These are phyloP conservation scores for Speoplatyrhinus poulsoni DNA, from an alignment of 2,113 vertebrate genomes.

Conservation along the genomic window DNA sequence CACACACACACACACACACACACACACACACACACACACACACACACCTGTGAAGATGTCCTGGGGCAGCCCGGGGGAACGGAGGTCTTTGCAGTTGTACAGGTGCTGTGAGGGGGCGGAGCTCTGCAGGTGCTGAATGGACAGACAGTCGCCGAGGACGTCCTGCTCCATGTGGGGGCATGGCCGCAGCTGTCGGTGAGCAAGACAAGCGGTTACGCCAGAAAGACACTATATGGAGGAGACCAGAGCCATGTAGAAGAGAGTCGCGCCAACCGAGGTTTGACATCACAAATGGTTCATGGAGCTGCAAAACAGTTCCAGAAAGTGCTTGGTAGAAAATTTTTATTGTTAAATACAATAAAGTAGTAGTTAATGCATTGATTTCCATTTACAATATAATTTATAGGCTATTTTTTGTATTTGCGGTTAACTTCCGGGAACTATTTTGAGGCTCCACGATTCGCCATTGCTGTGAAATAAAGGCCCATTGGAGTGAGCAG, in stretches of 20 bases:
- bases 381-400: no score
- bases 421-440: no score
- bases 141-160: conserved; percentile 85
- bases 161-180: conserved; percentile 86
- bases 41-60: conserved; percentile 88
- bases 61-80: conserved; percentile 75
- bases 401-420: no score
- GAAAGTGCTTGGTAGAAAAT: no score
- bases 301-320: no score
- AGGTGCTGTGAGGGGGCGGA: conserved; percentile 78
- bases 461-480: no score
- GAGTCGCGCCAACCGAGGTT: neutral
- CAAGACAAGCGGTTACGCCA: conserved; percentile 2
- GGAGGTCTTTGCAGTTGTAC: conserved; percentile 83
- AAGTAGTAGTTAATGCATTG: no score
- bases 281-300: no score
- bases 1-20: conserved; percentile 55
- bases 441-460: no score
- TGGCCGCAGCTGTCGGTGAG: conserved; percentile 79
- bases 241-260: no score
- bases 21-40: neutral
- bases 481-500: no score
- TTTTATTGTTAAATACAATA: no score
- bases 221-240: neutral
- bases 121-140: conserved; percentile 85